phyloP scores from a whole-genome alignment of 2,797 vertebrate species.

The Fringilla coelebs region DNA sequence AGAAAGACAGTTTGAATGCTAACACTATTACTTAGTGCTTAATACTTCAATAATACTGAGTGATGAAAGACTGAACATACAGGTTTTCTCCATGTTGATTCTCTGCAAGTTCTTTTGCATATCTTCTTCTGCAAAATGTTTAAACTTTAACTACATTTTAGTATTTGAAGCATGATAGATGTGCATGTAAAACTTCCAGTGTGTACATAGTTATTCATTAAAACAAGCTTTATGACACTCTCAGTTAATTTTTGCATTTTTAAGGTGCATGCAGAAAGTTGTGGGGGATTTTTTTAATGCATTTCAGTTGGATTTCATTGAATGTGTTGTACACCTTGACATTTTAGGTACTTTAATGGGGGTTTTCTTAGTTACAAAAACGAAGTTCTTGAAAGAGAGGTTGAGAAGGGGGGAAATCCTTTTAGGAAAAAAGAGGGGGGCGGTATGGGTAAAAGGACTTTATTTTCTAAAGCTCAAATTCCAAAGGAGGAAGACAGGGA shows the following conservation, averaged over 20 bases:
- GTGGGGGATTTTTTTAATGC: not conserved
- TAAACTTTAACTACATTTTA: slow-evolving; percentile 69
- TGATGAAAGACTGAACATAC: slow-evolving; percentile 51
- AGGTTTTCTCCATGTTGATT: slow-evolving; percentile 34
- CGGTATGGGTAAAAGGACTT: slow-evolving; percentile 38
- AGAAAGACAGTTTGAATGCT: not conserved
- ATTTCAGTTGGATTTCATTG: slow-evolving; percentile 53
- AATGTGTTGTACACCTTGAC: slow-evolving; percentile 28
- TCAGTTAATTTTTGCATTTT: slow-evolving; percentile 43
- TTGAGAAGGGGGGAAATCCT: slow-evolving; percentile 6
- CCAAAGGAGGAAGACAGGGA: slow-evolving; percentile 63
- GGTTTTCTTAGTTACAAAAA: slow-evolving; percentile 59
- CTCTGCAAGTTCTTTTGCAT: slow-evolving; percentile 23
- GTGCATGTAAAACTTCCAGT: slow-evolving; percentile 20
- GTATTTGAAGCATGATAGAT: slow-evolving; percentile 43
- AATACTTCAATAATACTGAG: slow-evolving; percentile 28
- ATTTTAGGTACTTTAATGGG: slow-evolving; percentile 44
- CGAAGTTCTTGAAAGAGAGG: slow-evolving; percentile 45
- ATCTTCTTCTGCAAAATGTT: slow-evolving; percentile 50
- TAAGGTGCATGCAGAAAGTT: not conserved
- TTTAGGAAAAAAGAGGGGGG: slow-evolving; percentile 38
- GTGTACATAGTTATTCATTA: slow-evolving; percentile 66
- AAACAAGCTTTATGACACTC: slow-evolving; percentile 49
- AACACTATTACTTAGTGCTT: slow-evolving; percentile 32
- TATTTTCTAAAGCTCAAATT: slow-evolving; percentile 72